Evolutionary conservation across 2,797 vertebrate genomes (phyloP).

Genomic region (Notolepis coatsorum): DNA sequence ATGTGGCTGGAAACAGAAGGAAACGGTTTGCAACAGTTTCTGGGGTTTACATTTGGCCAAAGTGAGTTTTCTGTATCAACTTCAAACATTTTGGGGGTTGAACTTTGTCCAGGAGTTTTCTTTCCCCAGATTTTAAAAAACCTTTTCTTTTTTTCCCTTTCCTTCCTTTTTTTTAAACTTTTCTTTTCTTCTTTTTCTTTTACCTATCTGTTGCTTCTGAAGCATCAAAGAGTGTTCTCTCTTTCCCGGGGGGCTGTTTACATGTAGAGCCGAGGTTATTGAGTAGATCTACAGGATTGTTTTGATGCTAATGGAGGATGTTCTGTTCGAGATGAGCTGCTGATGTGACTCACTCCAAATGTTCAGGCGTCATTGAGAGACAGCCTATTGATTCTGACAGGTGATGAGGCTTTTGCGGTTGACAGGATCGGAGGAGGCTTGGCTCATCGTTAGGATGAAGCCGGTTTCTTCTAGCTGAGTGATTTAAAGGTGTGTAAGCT

Average conservation of each 20-base stretch:
- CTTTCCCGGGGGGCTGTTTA: constrained; percentile 49
- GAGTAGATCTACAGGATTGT: constrained; percentile 46
- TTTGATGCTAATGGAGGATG: constrained; percentile 60
- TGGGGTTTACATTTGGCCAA: too few relatives aligned
- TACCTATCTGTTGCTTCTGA: constrained; percentile 64
- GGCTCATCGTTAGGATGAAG: constrained; percentile 25
- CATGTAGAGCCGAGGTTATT: constrained; percentile 22
- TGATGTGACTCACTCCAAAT: constrained; percentile 61
- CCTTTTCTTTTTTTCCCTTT: constrained; percentile 30
- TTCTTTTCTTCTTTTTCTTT: constrained; percentile 31
- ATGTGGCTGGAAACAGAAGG: constrained; percentile 70
- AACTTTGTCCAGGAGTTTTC: constrained; percentile 58
- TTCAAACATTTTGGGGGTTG: too few relatives aligned
- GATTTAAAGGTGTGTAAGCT: constrained; percentile 67
- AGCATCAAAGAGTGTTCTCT: constrained; percentile 14
- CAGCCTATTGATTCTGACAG: constrained; percentile 61
- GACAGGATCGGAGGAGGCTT: constrained; percentile 26
- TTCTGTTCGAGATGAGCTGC: constrained; percentile 21
- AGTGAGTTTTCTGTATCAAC: too few relatives aligned
- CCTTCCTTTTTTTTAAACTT: constrained; percentile 8
- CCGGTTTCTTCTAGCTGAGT: constrained; percentile 39
- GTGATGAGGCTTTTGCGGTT: constrained; percentile 58
- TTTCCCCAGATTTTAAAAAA: constrained; percentile 19
- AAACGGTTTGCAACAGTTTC: constrained; percentile 58
- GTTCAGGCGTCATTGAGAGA: constrained; percentile 42